Base-by-base conservation (phyloP, 2,888 invertebrate species). In the Calameuta idolon region DNA sequence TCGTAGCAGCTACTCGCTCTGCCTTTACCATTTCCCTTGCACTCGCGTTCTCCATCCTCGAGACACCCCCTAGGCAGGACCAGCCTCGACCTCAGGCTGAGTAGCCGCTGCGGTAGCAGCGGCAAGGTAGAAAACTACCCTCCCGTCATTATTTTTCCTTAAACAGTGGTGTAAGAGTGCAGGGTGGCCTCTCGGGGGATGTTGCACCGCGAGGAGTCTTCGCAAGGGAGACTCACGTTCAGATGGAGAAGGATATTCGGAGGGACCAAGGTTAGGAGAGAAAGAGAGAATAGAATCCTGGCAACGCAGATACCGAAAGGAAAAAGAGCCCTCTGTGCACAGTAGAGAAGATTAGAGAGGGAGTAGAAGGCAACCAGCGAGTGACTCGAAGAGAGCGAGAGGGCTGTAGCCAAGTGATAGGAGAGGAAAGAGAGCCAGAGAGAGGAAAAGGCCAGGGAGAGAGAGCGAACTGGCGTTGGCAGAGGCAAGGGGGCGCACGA, bases 401-500 rank as follows among this genome's bases (percentile, higher is more conserved):
- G 55, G 55, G 9, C 55, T 15, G 55, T 23, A 55, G 55, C 55
- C 55, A 55, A 23, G 23, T 0, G 9, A 23, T 15, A 55, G 23
- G 55, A 23, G 77, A 75, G 79, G 77, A 74, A 78, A 74, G 81
- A 82, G 77, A 76, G 75, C 33, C 68, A 78, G 79, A 73, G 76
- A 83, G 78, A 74, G 74, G 73, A 79, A 80, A 80, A 79, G 79
- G 79, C 73, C 80, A 79, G 78, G 75, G 79, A 75, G 78, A 71
- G 77, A 37, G 75, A 74, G n/a, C n/a, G 76, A 81, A 75, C 75
- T 69, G 71, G 11, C 40, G 77, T 69, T 75, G 23, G 76, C 55
- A 55, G 78, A 75, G 80, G 80, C 55, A 81, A 82, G 85, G 87
- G 88, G 86, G 86, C 83, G 87, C 84, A 83, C 88, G 87, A 85